These are phyloP conservation scores for Diprion similis DNA, from an alignment of 1,140 invertebrate species.

Conservation along the genomic window DNA sequence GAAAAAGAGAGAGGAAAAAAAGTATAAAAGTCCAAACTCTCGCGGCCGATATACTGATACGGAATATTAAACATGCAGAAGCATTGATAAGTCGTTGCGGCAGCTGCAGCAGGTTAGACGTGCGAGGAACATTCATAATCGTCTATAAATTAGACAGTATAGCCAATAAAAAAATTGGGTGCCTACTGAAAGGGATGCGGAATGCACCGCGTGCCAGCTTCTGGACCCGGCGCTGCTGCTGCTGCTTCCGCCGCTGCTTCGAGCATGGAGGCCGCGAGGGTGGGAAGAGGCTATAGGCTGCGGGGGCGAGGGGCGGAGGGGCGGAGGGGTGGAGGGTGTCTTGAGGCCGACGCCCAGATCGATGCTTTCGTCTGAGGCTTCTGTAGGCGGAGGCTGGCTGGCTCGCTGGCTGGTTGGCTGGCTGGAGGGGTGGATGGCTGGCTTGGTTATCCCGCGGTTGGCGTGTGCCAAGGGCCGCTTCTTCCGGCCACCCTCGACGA, in stretches of 20 bases:
- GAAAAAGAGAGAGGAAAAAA: too few relatives aligned
- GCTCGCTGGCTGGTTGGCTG: constrained; percentile 29
- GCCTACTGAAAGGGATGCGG: background rate
- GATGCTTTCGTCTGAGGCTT: constrained; percentile 52
- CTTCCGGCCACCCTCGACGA: background rate
- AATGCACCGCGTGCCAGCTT: background rate
- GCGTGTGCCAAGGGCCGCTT: constrained; percentile 16
- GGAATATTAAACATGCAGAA: too few relatives aligned
- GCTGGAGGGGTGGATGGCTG: constrained; percentile 28
- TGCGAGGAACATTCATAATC: too few relatives aligned
- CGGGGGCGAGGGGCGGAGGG: constrained; percentile 22
- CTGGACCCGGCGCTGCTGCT: background rate
- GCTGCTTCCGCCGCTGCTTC: background rate
- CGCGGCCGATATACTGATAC: too few relatives aligned
- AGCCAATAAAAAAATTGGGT: background rate
- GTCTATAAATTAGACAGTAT: background rate
- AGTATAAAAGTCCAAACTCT: too few relatives aligned
- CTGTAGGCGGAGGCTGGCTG: constrained; percentile 44
- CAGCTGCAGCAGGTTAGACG: too few relatives aligned
- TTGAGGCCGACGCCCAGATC: constrained; percentile 56
- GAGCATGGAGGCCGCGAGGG: constrained; percentile 24
- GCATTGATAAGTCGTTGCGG: too few relatives aligned
- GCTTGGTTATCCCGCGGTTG: constrained; percentile 28
- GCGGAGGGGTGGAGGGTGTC: constrained; percentile 32
- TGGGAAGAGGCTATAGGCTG: constrained; percentile 17